These are phyloP conservation scores for Nysson spinosus DNA, from an alignment of 2,888 invertebrate genomes.

Conservation along the genomic window DNA sequence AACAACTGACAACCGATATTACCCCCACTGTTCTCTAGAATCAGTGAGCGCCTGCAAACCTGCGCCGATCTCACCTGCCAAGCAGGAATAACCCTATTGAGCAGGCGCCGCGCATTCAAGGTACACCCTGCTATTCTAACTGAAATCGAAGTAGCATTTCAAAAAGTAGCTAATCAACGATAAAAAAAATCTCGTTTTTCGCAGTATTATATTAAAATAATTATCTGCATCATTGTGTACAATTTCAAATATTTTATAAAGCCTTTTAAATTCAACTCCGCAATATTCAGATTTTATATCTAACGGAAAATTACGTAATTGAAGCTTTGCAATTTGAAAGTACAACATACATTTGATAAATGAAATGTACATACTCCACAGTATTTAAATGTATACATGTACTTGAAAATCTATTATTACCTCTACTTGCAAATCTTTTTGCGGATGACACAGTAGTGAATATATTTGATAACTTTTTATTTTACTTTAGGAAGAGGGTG, in stretches of 20 bases:
- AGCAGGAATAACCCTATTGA: constrained; percentile 22
- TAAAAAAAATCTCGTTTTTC: background rate
- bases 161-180: background rate
- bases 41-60: constrained; percentile 60
- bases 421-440: too few species aligned
- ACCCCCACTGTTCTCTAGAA: constrained; percentile 62
- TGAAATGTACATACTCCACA: background rate
- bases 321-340: too few species aligned
- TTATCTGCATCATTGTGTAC: too few species aligned
- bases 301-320: too few species aligned
- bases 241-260: too few species aligned
- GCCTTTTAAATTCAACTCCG: too few species aligned
- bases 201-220: background rate
- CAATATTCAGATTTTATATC: too few species aligned
- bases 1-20: constrained; percentile 73
- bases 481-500: background rate
- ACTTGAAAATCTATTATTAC: too few species aligned
- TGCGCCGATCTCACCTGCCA: constrained; percentile 58
- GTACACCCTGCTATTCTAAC: background rate
- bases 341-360: too few species aligned
- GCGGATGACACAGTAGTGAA: too few species aligned
- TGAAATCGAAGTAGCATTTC: constrained; percentile 16
- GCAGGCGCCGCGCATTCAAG: constrained; percentile 45
- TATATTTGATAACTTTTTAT: background rate
- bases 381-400: background rate